These are phyloP conservation scores for Varecia variegata DNA, from an alignment of 2,797 vertebrate species.

Conservation along the genomic window DNA sequence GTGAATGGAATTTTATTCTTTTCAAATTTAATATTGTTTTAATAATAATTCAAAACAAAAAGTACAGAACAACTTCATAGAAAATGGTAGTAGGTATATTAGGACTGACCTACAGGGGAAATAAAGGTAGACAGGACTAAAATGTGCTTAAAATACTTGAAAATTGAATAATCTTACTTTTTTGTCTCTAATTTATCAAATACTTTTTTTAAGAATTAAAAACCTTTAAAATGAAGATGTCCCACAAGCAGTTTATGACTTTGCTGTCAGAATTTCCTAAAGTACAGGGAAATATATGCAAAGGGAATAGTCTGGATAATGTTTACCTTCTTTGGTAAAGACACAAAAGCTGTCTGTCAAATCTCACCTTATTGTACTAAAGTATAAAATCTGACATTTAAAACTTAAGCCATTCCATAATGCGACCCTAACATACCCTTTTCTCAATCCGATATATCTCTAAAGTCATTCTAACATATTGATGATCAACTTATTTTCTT, in stretches of 20 bases:
- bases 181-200: neutral
- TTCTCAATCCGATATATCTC: neutral
- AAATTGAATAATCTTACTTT: neutral
- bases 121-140: neutral
- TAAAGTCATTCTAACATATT: neutral
- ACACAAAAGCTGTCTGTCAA: neutral
- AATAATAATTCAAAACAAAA: neutral
- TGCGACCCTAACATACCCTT: neutral
- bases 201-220: neutral
- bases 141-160: neutral
- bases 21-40: conserved; percentile 3
- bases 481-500: neutral
- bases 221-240: neutral
- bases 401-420: neutral
- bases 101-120: neutral
- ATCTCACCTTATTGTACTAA: neutral
- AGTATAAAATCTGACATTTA: neutral
- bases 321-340: neutral
- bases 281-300: neutral
- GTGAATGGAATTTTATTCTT: neutral
- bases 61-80: neutral
- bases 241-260: neutral
- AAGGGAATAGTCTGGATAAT: neutral
- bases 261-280: neutral
- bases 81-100: neutral